phyloP scores from a whole-genome alignment of 2,113 vertebrate species.

The Mastomys coucha region DNA sequence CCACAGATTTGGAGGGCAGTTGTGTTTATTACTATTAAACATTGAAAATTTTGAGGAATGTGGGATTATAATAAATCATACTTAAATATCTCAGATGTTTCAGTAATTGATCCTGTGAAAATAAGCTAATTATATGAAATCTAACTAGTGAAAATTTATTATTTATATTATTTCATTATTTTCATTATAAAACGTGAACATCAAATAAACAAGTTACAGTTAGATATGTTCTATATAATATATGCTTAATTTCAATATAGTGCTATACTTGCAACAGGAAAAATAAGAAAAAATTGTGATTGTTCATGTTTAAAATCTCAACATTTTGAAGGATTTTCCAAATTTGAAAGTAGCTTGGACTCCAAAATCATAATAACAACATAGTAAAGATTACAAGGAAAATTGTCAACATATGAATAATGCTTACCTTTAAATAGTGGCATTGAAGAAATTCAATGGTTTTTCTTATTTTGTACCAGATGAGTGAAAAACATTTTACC shows the following conservation, averaged over 20 bases:
- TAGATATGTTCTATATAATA: neutral
- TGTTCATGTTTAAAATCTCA: neutral
- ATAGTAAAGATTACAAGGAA: neutral
- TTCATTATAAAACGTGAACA: no score
- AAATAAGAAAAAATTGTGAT: neutral
- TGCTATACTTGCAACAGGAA: neutral
- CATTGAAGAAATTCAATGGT: neutral
- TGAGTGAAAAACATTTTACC: neutral
- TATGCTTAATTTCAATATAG: neutral
- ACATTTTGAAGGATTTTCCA: neutral
- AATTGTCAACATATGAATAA: neutral
- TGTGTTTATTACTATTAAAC: neutral
- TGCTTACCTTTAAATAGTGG: neutral
- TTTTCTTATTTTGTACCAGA: neutral
- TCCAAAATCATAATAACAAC: neutral
- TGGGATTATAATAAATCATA: neutral
- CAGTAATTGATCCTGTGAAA: no score
- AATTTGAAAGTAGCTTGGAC: neutral
- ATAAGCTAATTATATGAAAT: no score
- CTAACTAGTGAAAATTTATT: no score
- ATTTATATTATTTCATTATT: no score
- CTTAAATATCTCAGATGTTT: neutral
- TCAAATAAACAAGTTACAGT: no score
- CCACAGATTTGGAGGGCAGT: neutral
- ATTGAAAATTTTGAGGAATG: neutral